Evolutionary conservation across 2,888 invertebrate species (phyloP).

Genomic region (Phortica okadai): DNA sequence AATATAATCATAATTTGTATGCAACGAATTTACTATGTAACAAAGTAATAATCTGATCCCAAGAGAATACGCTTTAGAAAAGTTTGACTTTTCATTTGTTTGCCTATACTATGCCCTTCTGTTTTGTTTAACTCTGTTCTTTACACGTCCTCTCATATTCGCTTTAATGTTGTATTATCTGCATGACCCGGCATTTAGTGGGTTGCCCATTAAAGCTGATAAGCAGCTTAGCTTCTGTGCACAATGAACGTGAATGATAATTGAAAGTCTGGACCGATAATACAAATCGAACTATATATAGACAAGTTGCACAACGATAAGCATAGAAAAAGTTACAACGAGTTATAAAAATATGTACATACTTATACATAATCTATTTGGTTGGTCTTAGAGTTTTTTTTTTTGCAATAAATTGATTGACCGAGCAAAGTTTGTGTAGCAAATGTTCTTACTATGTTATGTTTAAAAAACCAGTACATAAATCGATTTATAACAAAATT

Average conservation of each 20-base stretch:
- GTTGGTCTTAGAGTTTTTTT: too few relatives aligned
- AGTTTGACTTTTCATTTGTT: neutral
- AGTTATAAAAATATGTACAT: neutral
- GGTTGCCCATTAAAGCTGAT: slow-evolving; percentile 58
- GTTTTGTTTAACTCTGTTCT: neutral
- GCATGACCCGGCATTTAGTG: slow-evolving; percentile 40
- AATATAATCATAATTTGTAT: too few relatives aligned
- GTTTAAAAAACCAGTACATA: too few relatives aligned
- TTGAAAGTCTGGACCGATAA: neutral
- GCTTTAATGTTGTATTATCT: slow-evolving; percentile 47
- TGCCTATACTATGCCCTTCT: neutral
- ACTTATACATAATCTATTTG: too few relatives aligned
- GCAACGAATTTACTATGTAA: too few relatives aligned
- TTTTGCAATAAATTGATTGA: too few relatives aligned
- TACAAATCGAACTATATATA: neutral
- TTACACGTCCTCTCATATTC: neutral
- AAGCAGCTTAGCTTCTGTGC: slow-evolving; percentile 66
- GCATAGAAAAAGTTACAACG: neutral
- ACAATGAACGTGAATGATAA: slow-evolving; percentile 29
- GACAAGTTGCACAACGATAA: neutral
- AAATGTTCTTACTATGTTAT: too few relatives aligned
- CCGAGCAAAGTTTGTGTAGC: too few relatives aligned
- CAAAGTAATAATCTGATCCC: too few relatives aligned
- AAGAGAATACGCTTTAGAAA: too few relatives aligned
- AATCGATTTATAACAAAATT: too few relatives aligned